phyloP scores from a whole-genome alignment of 2,888 invertebrate species.

The Volucella inanis region DNA sequence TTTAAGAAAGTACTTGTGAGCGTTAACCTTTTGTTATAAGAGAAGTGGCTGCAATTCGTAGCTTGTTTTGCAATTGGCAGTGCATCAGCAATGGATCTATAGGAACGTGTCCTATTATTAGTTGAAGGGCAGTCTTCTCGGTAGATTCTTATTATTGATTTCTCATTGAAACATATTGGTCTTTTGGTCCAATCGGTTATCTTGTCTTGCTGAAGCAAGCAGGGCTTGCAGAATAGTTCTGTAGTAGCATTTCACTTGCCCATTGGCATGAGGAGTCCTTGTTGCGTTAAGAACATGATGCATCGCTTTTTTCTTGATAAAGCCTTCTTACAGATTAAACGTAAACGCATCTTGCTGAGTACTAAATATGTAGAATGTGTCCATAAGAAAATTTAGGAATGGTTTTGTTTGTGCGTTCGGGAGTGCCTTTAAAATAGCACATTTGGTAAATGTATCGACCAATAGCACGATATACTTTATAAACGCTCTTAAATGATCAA shows the following conservation, averaged over 20 bases:
- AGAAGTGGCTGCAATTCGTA: not conserved
- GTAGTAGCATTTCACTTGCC: slow-evolving; percentile 12
- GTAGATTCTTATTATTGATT: not conserved
- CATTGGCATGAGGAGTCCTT: slow-evolving; percentile 22
- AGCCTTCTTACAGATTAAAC: slow-evolving; percentile 11
- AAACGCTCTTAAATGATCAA: no score
- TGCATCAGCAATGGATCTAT: slow-evolving; percentile 3
- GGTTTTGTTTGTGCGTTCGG: no score
- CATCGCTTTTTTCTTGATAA: not conserved
- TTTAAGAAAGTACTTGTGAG: slow-evolving; percentile 13
- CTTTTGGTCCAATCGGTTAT: slow-evolving; percentile 26
- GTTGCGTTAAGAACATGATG: slow-evolving; percentile 11
- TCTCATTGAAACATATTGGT: slow-evolving; percentile 38
- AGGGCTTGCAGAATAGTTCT: not conserved
- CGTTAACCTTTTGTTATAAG: not conserved
- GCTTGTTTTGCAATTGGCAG: not conserved
- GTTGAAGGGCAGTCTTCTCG: slow-evolving; percentile 12
- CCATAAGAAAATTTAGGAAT: not conserved
- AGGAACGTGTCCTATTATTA: slow-evolving; percentile 21
- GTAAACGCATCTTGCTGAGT: slow-evolving; percentile 40
- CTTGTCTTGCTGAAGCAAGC: slow-evolving; percentile 8
- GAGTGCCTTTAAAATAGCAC: no score
- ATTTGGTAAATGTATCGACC: no score
- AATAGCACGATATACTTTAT: no score
- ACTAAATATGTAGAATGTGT: slow-evolving; percentile 22